Percentiles rank a stretch among this genome's conserved stretches.
These are phyloP conservation scores for Thamnophis elegans DNA, from an alignment of 2,797 vertebrate genomes.

Conservation along the genomic window DNA sequence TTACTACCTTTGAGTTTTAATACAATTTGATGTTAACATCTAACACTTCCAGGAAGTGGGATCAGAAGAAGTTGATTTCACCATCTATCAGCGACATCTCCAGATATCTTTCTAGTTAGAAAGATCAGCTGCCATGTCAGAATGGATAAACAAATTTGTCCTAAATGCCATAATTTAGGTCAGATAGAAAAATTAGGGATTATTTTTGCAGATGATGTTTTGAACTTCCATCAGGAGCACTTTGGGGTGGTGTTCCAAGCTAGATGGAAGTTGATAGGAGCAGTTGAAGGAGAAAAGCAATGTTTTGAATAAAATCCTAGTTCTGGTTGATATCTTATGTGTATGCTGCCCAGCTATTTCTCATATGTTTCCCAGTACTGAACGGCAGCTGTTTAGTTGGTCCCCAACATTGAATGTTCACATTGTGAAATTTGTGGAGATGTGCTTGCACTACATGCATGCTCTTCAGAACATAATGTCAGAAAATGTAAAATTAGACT, in stretches of 20 bases:
- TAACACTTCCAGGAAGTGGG: not conserved
- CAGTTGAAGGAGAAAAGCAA: slow-evolving; percentile 43
- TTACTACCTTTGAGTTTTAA: not conserved
- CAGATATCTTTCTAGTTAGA: not conserved
- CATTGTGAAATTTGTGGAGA: not conserved
- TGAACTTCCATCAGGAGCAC: rapidly evolving
- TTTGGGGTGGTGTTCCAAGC: not conserved
- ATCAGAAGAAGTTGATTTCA: not conserved
- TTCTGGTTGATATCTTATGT: slow-evolving; percentile 5
- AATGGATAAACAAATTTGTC: not conserved
- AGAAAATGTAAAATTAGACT: not conserved
- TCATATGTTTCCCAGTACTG: not conserved
- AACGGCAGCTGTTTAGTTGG: not conserved
- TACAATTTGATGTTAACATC: not conserved
- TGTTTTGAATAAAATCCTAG: not conserved
- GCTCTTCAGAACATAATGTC: not conserved
- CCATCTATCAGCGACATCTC: not conserved
- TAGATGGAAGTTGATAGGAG: not conserved
- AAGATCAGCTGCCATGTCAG: not conserved
- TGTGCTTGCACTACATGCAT: not conserved
- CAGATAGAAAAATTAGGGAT: rapidly evolving
- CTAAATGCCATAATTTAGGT: not conserved
- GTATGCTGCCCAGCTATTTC: not conserved
- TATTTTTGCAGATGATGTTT: not conserved
- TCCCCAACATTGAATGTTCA: not conserved